Conservation (phyloP, 35 echinoderm and acorn worm genomes). For the Ptychodera flava region DNA sequence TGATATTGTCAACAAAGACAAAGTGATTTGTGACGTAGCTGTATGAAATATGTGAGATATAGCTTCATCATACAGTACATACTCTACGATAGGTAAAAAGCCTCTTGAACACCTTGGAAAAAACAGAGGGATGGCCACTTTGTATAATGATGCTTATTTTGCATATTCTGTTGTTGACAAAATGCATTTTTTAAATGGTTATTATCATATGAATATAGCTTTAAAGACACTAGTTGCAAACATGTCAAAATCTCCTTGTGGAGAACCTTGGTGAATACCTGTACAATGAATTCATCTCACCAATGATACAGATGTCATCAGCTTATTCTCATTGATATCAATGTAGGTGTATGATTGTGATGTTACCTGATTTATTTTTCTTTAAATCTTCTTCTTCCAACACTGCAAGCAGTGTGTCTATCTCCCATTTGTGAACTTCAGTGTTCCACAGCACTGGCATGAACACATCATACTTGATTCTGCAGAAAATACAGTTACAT, state of each 20-base stretch:
- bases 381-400: constrained; percentile 2
- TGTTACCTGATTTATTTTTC: not conserved
- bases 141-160: no score
- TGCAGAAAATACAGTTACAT: not conserved
- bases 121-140: no score
- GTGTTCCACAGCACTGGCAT: constrained; percentile 10
- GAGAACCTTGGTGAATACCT: not conserved
- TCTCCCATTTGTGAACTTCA: constrained; percentile 14
- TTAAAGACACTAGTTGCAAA: no score
- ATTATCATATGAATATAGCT: no score
- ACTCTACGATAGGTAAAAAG: no score
- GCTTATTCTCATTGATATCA: not conserved
- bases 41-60: no score
- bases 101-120: no score
- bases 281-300: not conserved
- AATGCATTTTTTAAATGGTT: not conserved
- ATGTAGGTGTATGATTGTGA: not conserved
- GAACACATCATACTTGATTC: not conserved
- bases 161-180: not conserved
- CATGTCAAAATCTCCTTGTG: not conserved
- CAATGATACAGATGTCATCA: not conserved
- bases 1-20: no score
- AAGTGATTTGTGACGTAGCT: no score
- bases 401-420: constrained; percentile 1
- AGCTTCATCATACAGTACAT: no score